phyloP scores from a whole-genome alignment of 2,113 vertebrate genomes.

The Hepsetus odoe region DNA sequence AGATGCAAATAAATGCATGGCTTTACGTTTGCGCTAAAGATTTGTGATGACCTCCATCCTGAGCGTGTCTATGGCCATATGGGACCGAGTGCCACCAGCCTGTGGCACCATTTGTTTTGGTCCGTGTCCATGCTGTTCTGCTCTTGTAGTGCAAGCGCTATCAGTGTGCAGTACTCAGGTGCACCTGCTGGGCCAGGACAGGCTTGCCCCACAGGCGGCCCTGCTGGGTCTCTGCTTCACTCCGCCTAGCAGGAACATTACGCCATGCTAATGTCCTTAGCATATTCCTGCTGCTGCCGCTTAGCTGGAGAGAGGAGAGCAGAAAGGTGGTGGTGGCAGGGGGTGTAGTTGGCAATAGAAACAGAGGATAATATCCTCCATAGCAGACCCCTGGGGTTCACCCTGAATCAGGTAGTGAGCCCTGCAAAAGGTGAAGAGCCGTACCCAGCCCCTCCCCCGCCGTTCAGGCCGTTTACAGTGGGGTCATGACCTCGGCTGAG shows the following conservation, averaged over 20 bases:
- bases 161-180: slow-evolving; percentile 45
- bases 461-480: slow-evolving; percentile 69
- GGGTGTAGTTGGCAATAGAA: background rate
- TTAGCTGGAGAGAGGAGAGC: slow-evolving; percentile 10
- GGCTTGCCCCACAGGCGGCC: slow-evolving; percentile 35
- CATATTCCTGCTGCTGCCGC: slow-evolving; percentile 27
- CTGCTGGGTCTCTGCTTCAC: slow-evolving; percentile 17
- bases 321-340: background rate
- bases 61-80: slow-evolving; percentile 39
- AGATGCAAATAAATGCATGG: slow-evolving; percentile 23
- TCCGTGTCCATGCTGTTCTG: slow-evolving; percentile 39
- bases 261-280: slow-evolving; percentile 44
- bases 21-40: slow-evolving; percentile 26
- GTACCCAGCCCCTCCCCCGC: background rate
- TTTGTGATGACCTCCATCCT: slow-evolving; percentile 41
- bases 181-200: slow-evolving; percentile 50
- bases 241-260: slow-evolving; percentile 41
- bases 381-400: slow-evolving; percentile 41
- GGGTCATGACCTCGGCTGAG: slow-evolving; percentile 73
- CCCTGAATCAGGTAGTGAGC: slow-evolving; percentile 33
- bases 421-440: slow-evolving; percentile 38
- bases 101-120: slow-evolving; percentile 49
- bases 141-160: slow-evolving; percentile 22
- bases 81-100: slow-evolving; percentile 48
- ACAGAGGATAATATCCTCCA: slow-evolving; percentile 39